These are phyloP conservation scores for Hydroisotoma schaefferi DNA, from an alignment of 2,888 invertebrate genomes.

Conservation along the genomic window DNA sequence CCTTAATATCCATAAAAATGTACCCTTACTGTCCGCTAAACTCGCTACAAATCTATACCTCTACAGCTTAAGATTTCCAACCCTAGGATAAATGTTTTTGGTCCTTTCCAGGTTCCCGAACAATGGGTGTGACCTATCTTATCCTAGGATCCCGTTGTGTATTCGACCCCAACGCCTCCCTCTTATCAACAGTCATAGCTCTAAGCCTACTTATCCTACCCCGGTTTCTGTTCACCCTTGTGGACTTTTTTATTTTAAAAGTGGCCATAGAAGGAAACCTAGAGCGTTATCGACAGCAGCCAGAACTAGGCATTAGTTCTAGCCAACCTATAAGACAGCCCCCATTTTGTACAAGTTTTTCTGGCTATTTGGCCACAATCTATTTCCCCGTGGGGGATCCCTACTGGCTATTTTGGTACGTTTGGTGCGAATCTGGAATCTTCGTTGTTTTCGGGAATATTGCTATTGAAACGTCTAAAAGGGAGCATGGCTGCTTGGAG, in stretches of 20 bases:
- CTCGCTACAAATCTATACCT: neutral
- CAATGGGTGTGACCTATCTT: constrained; percentile 37
- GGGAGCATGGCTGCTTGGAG: constrained; percentile 18
- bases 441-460: constrained; percentile 34
- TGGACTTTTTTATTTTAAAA: constrained; percentile 24
- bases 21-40: neutral
- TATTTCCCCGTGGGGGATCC: constrained; percentile 43
- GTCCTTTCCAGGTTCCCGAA: constrained; percentile 29
- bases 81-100: neutral
- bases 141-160: constrained; percentile 32
- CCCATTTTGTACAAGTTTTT: constrained; percentile 16
- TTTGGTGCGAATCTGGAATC: constrained; percentile 32
- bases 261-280: neutral
- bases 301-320: constrained; percentile 7
- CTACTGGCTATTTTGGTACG: constrained; percentile 42
- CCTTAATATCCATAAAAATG: neutral
- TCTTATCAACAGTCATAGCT: constrained; percentile 22
- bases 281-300: neutral
- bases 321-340: constrained; percentile 5
- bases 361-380: constrained; percentile 41
- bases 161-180: constrained; percentile 3
- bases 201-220: constrained; percentile 29
- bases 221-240: constrained; percentile 30
- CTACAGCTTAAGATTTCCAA: neutral
- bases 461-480: constrained; percentile 11